Conservation (phyloP, 2,888 invertebrate genomes). For the Caradrina kadenii region DNA sequence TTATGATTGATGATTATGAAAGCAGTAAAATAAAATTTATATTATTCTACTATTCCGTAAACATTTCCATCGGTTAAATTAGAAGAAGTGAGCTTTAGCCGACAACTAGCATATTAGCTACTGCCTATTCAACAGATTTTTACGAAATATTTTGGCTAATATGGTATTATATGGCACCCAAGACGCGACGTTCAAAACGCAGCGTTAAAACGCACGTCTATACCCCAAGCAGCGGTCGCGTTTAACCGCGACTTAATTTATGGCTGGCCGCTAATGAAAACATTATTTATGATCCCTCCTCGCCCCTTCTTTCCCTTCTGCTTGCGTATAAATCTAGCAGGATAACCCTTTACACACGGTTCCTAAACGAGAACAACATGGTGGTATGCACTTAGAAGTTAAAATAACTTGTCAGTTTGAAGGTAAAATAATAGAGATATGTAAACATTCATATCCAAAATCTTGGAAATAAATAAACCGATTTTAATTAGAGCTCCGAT, state of each 20-base stretch:
- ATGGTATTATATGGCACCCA: no score
- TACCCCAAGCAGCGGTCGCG: conserved; percentile 28
- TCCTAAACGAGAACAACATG: conserved; percentile 20
- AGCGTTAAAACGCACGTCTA: conserved; percentile 30
- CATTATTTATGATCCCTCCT: conserved; percentile 69
- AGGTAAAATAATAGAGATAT: background rate
- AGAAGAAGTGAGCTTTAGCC: no score
- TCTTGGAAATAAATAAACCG: no score
- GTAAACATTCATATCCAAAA: no score
- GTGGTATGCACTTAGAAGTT: conserved; percentile 32
- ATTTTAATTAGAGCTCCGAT: no score
- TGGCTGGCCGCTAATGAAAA: conserved; percentile 73
- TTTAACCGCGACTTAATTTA: conserved; percentile 65
- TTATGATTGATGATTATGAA: no score
- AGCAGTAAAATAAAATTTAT: no score
- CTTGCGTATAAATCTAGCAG: conserved; percentile 47
- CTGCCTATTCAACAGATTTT: no score
- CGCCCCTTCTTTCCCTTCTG: conserved; percentile 33
- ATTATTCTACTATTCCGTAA: no score
- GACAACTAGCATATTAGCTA: no score
- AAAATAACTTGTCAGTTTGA: conserved; percentile 8
- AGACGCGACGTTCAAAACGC: conserved; percentile 7
- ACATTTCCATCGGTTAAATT: no score
- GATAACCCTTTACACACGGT: conserved; percentile 41
- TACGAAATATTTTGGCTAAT: no score